Conservation (phyloP, 2,113 vertebrate species). For the Bubalus kerabau region DNA sequence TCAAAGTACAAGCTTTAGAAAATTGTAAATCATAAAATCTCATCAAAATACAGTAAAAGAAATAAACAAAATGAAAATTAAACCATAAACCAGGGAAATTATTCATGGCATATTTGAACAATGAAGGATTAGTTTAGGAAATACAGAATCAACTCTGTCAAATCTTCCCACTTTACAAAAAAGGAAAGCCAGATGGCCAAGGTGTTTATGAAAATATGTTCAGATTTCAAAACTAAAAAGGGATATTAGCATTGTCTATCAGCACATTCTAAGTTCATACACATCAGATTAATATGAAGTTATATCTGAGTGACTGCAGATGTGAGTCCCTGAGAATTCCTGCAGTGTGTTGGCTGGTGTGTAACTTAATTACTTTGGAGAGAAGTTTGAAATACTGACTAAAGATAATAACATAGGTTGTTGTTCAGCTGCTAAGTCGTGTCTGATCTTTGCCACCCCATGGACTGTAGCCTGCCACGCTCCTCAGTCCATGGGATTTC, state of each 20-base stretch:
- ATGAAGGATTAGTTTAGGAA: neutral
- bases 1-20: neutral
- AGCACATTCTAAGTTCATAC: neutral
- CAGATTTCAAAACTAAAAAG: neutral
- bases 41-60: neutral
- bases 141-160: neutral
- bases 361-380: neutral
- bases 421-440: neutral
- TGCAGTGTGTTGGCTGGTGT: neutral
- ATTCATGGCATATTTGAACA: neutral
- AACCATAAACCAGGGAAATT: neutral
- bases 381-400: neutral
- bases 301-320: neutral
- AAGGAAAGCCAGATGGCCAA: neutral
- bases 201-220: neutral
- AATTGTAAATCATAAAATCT: neutral
- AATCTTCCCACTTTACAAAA: neutral
- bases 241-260: neutral
- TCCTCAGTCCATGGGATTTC: neutral
- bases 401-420: neutral
- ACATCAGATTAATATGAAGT: neutral
- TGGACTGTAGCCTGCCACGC: neutral
- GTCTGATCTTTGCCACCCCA: neutral
- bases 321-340: neutral
- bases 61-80: neutral